Base-by-base conservation (phyloP, 2,797 vertebrate genomes). In the Nyctibius grandis region DNA sequence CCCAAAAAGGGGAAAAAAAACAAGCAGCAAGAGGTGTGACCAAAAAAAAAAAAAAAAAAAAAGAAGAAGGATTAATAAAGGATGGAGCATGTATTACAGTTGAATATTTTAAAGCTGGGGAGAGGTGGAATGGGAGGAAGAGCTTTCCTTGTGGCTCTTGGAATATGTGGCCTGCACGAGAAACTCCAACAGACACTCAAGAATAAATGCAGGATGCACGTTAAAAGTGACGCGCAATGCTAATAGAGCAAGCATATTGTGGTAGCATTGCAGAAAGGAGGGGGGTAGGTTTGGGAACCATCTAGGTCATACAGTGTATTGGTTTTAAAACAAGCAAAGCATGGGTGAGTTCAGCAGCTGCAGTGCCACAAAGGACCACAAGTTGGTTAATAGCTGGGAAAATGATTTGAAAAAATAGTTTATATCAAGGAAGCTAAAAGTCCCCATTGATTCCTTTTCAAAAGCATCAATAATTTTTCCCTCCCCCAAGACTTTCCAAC, bases 391-490 rank as follows among this genome's bases (percentile, higher is more conserved):
- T 86, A 82, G 42, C 44, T 36, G 18, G 28, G 70, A 92, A 92
- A 93, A 82, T 7, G 1, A 36, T 72, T 83, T 48, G 13, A 53
- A 89, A 91, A 93, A 92, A 23, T 57, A 75, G 36, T 88, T 88
- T 42, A 9, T 47, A 67, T 67, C 25, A 79, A 81, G 88, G 34
- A 88, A 69, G 31, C 63, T 87, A 67, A 93, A 96, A 87, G 36
- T 67, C 63, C 8, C 4, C 67, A 31, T 88, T 78, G 10, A 12
- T 81, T 86, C 54, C 10, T 87, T 93, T 85, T 50, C 36, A 45
- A 87, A 92, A 91, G 56, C 16, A 10, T 89, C 65, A 88, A 75
- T 75, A 88, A 84, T 84, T 65, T 82, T 87, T 89, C 38, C 50
- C 13, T 85, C 18, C 47, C 26, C 42, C 19, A 80, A 40, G 82